A percentile compares a stretch with the other conserved stretches of the same genome.
Conservation (phyloP, 2,888 invertebrate genomes). For the Strigamia transsilvanica region DNA sequence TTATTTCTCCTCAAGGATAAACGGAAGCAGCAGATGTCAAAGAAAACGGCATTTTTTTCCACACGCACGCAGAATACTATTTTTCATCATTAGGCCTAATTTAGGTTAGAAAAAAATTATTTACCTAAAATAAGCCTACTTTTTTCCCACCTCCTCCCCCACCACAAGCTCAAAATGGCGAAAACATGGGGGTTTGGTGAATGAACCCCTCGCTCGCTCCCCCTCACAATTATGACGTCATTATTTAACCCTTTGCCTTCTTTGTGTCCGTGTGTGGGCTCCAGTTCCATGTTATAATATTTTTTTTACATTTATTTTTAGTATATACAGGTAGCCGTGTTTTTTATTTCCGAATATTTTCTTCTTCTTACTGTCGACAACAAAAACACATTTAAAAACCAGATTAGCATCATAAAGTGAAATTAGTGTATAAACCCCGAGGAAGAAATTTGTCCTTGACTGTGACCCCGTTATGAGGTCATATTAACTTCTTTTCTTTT, state of each 20-base stretch:
- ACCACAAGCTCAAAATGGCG: constrained; percentile 8
- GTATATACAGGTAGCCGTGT: constrained; percentile 2
- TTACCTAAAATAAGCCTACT: background rate
- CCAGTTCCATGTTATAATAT: background rate
- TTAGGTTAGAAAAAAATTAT: background rate
- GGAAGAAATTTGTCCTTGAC: constrained; percentile 43
- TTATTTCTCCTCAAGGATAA: constrained; percentile 44
- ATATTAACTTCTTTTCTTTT: constrained; percentile 6
- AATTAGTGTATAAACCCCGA: constrained; percentile 37
- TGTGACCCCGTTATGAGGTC: constrained; percentile 48
- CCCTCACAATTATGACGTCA: constrained; percentile 37
- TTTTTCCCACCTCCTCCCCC: background rate
- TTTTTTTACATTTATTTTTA: background rate
- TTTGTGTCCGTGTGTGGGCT: background rate
- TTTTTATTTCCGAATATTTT: background rate
- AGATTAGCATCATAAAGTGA: constrained; percentile 34
- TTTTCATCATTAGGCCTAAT: background rate
- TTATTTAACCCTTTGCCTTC: constrained; percentile 21
- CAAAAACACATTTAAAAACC: constrained; percentile 38
- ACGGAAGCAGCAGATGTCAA: constrained; percentile 44
- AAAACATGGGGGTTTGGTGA: constrained; percentile 39
- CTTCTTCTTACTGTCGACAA: background rate
- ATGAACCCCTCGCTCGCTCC: constrained; percentile 18
- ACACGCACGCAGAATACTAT: background rate
- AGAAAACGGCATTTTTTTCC: constrained; percentile 26